These are phyloP conservation scores for Dermolepida albohirtum DNA, from an alignment of 2,888 invertebrate species.

Conservation along the genomic window DNA sequence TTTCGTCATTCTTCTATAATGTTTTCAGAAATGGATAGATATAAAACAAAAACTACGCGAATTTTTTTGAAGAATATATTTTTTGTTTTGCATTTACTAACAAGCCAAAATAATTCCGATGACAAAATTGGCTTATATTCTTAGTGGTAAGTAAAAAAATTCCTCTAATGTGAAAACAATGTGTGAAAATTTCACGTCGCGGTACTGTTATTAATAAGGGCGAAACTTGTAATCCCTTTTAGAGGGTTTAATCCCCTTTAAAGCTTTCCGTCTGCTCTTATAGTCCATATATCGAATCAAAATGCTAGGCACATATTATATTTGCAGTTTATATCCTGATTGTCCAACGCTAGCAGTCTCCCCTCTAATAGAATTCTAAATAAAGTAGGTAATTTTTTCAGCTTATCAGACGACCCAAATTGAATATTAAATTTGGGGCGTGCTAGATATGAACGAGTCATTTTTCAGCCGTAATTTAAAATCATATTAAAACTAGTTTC, in stretches of 20 bases:
- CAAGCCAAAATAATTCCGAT: too few species aligned
- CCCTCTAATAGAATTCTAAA: conserved; percentile 39
- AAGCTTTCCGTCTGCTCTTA: conserved; percentile 10
- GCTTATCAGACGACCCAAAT: conserved; percentile 39
- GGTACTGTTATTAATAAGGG: conserved; percentile 26
- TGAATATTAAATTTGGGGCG: conserved; percentile 39
- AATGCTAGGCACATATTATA: conserved; percentile 40
- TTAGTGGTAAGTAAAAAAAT: background rate
- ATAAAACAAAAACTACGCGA: too few species aligned
- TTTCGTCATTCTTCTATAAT: too few species aligned
- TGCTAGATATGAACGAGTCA: too few species aligned
- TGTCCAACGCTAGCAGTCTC: conserved; percentile 11
- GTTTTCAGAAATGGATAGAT: too few species aligned
- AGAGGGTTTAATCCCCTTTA: conserved; percentile 39
- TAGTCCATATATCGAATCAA: conserved; percentile 38
- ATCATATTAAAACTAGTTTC: background rate
- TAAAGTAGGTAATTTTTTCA: conserved; percentile 39
- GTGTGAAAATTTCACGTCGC: conserved; percentile 26
- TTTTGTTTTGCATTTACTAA: too few species aligned
- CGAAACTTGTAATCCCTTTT: conserved; percentile 32
- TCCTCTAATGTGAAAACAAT: conserved; percentile 5
- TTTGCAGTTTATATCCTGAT: conserved; percentile 38
- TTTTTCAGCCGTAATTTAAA: conserved; percentile 7
- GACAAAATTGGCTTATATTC: too few species aligned
- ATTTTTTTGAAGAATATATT: too few species aligned